A percentile compares a stretch with the other conserved stretches of the same genome.
Evolutionary conservation across 2,888 invertebrate genomes (phyloP).

Genomic region (Hyposoter didymator): DNA sequence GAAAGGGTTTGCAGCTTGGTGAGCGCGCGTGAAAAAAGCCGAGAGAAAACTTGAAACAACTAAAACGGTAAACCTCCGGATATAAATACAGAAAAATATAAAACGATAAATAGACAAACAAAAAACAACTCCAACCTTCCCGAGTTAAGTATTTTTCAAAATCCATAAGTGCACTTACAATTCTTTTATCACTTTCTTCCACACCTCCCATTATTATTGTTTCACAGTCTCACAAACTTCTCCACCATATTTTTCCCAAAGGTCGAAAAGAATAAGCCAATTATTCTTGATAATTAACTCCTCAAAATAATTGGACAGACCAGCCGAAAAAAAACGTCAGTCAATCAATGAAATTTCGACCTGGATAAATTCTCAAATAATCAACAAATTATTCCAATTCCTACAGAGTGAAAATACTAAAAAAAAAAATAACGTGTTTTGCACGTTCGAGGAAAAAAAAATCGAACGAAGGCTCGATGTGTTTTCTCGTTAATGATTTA

Average conservation of each 20-base stretch:
- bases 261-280: neutral
- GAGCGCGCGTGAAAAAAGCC: slow-evolving; percentile 46
- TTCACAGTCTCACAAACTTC: neutral
- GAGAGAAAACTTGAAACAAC: slow-evolving; percentile 59
- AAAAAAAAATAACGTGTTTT: neutral
- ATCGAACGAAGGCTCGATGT: slow-evolving; percentile 2
- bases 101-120: neutral
- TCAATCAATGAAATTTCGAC: neutral
- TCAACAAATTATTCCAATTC: neutral
- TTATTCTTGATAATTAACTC: neutral
- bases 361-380: neutral
- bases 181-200: slow-evolving; percentile 12
- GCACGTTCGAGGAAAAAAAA: neutral
- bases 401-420: neutral
- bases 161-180: neutral
- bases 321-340: no score
- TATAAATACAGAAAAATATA: slow-evolving; percentile 5
- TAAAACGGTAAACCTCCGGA: slow-evolving; percentile 49
- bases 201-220: neutral
- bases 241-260: neutral
- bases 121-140: neutral
- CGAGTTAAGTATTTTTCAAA: slow-evolving; percentile 5
- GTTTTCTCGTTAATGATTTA: slow-evolving; percentile 15
- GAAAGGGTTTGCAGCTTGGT: slow-evolving; percentile 17
- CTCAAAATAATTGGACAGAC: neutral